Evolutionary conservation across 2,888 invertebrate genomes (phyloP), one percentile per base, ranked within the genome.

Genomic region (Craniophora ligustri): DNA sequence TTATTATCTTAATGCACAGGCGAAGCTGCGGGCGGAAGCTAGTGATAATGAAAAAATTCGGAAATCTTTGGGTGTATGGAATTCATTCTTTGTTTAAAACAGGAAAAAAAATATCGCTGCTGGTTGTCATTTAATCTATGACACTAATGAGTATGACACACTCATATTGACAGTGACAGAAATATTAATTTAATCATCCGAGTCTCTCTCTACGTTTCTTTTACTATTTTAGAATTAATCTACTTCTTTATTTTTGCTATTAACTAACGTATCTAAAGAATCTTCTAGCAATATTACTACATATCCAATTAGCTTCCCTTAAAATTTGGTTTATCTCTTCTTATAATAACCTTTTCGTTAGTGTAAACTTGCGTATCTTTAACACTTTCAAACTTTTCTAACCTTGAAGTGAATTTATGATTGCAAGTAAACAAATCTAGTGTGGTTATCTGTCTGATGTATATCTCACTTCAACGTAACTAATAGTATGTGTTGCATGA

Each of bases 401-500:
- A 71, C 66, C 70, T 69, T 75, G 57, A 65, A 47, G 44, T 48
- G 38, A 55, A 45, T 67, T 35, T 56, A 44, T 46, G 39, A 28
- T 57, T 49, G 39, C 13, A 51, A 50, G 51, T 64, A 66, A 70
- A 59, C 66, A 70, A 65, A 61, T 66, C 66, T 18, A 34, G 46
- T 56, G 28, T 21, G 30, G n/a, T 58, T 38, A 56, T 45, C 34
- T 35, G 15, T 46, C 55, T 56, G 55, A 72, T 67, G 56, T 36
- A 18, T 62, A 56, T 54, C 34, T 8, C 45, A 46, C 55, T 23
- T 50, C 10, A 49, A 31, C 58, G 39, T 47, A 49, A 55, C 60
- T 61, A 68, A 75, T 88, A 91, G 85, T 66, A 92, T 91, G 88
- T 81, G 81, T 72, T 80, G 54, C 77, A 78, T 76, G 72, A 76